Percentiles rank a stretch among this genome's conserved stretches.
phyloP scores from a whole-genome alignment of 2,888 invertebrate species.

The Agonopterix arenella region DNA sequence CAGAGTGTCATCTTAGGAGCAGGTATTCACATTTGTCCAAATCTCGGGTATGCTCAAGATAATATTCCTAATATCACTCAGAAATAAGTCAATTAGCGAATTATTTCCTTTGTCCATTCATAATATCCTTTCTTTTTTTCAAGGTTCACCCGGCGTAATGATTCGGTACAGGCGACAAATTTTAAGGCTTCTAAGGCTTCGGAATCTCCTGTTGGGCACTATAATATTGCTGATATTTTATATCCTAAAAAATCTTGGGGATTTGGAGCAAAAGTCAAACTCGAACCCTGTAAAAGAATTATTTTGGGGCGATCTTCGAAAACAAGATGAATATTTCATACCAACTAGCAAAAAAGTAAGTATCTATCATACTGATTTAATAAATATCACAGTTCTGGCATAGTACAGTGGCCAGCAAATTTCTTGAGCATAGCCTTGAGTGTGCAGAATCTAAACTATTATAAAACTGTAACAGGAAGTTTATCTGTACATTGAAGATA shows the following conservation, averaged over 20 bases:
- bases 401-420: not conserved
- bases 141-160: slow-evolving; percentile 17
- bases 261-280: slow-evolving; percentile 14
- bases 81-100: no score
- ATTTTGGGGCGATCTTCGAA: not conserved
- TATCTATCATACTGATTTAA: not conserved
- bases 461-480: no score
- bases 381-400: not conserved
- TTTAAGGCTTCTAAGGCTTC: slow-evolving; percentile 39
- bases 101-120: no score
- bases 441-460: no score
- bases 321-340: slow-evolving; percentile 30
- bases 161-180: slow-evolving; percentile 33
- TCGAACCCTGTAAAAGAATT: not conserved
- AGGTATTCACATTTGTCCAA: no score
- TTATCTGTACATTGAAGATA: no score
- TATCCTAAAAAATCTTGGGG: slow-evolving; percentile 28
- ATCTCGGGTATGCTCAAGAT: no score
- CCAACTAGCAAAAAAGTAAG: slow-evolving; percentile 43
- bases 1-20: no score
- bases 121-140: slow-evolving; percentile 1
- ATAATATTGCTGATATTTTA: slow-evolving; percentile 43
- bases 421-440: no score
- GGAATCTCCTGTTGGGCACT: slow-evolving; percentile 45
- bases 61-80: no score